phyloP scores from a whole-genome alignment of 2,888 invertebrate species.

The Endomychus coccineus region DNA sequence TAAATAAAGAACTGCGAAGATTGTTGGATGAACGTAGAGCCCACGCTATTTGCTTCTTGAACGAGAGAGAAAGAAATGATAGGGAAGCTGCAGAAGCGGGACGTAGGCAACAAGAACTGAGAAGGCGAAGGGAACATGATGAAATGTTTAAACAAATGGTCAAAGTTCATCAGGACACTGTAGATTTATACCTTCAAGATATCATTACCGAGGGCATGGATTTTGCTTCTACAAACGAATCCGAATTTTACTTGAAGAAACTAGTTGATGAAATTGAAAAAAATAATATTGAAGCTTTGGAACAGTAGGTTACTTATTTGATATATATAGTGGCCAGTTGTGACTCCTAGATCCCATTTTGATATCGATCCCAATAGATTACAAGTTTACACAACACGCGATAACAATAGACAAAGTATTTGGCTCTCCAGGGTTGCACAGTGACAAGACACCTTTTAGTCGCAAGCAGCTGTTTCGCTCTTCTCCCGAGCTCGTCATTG shows the following conservation, averaged over 20 bases:
- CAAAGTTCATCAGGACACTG: constrained; percentile 53
- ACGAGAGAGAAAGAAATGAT: constrained; percentile 66
- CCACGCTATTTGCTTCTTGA: constrained; percentile 70
- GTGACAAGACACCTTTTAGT: no score
- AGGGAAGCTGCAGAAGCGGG: constrained; percentile 78
- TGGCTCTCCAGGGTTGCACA: no score
- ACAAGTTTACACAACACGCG: no score
- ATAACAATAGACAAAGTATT: no score
- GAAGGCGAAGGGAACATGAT: constrained; percentile 65
- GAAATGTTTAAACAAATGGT: constrained; percentile 68
- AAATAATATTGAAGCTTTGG: constrained; percentile 43
- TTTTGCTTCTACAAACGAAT: constrained; percentile 50
- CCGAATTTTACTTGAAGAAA: constrained; percentile 47
- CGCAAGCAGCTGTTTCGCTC: no score
- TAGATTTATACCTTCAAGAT: constrained; percentile 56
- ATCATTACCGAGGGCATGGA: constrained; percentile 55
- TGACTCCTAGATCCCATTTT: no score
- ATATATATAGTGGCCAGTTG: no score
- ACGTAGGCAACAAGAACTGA: constrained; percentile 62
- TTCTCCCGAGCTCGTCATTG: no score
- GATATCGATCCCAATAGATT: no score
- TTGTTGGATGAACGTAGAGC: constrained; percentile 70
- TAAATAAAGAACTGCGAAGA: constrained; percentile 70
- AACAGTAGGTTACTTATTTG: constrained; percentile 16
- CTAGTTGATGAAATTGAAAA: constrained; percentile 52